Evolutionary conservation across 2,888 invertebrate species (phyloP).

Genomic region (Eristalis arbustorum): DNA sequence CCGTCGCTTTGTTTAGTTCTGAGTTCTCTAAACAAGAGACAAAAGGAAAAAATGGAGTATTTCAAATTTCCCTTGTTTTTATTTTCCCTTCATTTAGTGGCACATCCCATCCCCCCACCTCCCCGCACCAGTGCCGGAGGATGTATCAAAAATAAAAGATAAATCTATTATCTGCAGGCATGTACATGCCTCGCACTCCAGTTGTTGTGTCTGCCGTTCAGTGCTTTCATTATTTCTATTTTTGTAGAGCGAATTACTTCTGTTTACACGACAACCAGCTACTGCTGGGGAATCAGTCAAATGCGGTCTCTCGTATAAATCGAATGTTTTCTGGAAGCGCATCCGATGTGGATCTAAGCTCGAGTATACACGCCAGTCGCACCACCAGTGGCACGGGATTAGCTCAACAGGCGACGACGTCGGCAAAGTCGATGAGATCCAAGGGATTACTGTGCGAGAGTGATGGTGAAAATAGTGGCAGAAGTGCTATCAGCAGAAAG

Average conservation of each 20-base stretch:
- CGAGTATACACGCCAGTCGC: conserved; percentile 14
- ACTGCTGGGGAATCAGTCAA: conserved; percentile 71
- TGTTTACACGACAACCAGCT: conserved; percentile 72
- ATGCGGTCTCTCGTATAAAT: conserved; percentile 74
- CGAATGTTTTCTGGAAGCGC: conserved; percentile 71
- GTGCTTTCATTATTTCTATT: conserved; percentile 65
- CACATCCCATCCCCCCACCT: neutral
- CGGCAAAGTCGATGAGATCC: conserved; percentile 20
- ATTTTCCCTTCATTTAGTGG: neutral
- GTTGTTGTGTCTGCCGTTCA: conserved; percentile 44
- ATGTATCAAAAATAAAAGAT: conserved; percentile 6
- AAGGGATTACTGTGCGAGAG: conserved; percentile 45
- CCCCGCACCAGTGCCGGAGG: conserved; percentile 27
- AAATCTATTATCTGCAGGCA: conserved; percentile 44
- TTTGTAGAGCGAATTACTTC: conserved; percentile 73
- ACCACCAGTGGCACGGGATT: conserved; percentile 38
- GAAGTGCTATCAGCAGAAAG: conserved; percentile 50
- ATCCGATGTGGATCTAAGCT: conserved; percentile 53
- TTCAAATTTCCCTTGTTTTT: conserved; percentile 14
- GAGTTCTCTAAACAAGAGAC: neutral
- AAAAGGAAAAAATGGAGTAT: neutral
- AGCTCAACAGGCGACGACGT: conserved; percentile 33
- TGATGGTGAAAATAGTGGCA: conserved; percentile 49
- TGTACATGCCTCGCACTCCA: conserved; percentile 22
- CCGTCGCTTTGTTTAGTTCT: conserved; percentile 21